Evolutionary conservation across 1,140 invertebrate genomes (phyloP), one percentile per base, ranked within the genome.

Genomic region (Drosophila tropicalis): DNA sequence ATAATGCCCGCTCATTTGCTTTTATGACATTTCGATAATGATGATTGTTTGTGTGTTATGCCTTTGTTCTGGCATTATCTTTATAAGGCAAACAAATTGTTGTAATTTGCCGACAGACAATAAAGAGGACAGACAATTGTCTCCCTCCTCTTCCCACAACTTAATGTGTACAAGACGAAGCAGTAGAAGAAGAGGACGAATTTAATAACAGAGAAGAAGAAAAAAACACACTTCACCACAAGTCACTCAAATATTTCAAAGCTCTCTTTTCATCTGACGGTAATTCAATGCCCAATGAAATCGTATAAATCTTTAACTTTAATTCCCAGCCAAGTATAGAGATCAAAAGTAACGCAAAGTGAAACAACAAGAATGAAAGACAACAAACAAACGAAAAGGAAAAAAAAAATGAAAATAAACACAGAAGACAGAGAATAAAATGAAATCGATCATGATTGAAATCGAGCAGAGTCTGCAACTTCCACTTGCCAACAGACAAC

Each of bases 401-500:
- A n/a, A n/a, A 55, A 40, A 60, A 47, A 63, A 36, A 29, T 0
- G 17, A 60, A 69, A 36, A 29, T 58, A 70, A 65, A 58, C 56
- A 70, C 13, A 56, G 65, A 69, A 87, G 82, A 83, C 83, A 51
- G 44, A 22, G 19, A 51, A 51, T 51, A 51, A 51, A 89, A 87
- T 89, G 84, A 89, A 89, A 89, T 89, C 84, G 84, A 89, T 89
- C 84, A 89, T 89, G 84, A 89, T 89, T 89, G 85, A 89, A 89
- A 78, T 81, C 77, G 77, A 90, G 72, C 79, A 79, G 76, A 82
- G 70, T 57, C 69, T 65, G 47, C 56, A 63, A 36, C 67, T 62
- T 62, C 70, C 44, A 72, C 25, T 67, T 34, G 40, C 39, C 29
- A 29, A 29, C 29, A 29, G 29, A 29, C 29, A 6, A 29, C 5